Evolutionary conservation across 2,888 invertebrate genomes (phyloP), one percentile per base, ranked within the genome.

Genomic region (Germaria angustata): DNA sequence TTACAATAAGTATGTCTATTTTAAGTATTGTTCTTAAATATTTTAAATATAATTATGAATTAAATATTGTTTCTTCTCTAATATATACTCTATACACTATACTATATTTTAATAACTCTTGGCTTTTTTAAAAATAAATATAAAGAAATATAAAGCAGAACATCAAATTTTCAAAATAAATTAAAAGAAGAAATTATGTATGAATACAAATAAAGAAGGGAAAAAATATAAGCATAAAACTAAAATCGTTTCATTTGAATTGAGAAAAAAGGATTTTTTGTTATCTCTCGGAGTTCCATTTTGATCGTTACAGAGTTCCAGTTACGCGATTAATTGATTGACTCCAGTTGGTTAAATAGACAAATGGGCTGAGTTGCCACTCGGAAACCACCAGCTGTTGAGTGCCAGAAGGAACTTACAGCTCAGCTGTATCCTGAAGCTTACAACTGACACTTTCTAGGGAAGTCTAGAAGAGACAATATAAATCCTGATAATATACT

Each of bases 151-250:
- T 75, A 46, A 79, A 57, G 72, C 57, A 72, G 41, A 71, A 61
- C 36, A 57, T 55, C 20, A 41, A 65, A 78, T 77, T 68, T 68
- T 68, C 59, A 68, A 69, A 41, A 73, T 61, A 61, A 81, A 61
- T 36, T 20, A 68, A 36, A 44, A 71, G 66, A 13, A 65, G 53
- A 49, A 49, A 82, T 71, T 71, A 75, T 79, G 79, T 82, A 79
- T 69, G 78, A 82, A 81, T 78, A 78, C 55, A 77, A 81, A 36
- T 36, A 75, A 69, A 76, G 28, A 53, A 72, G 28, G 28, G 6
- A 75, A 79, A 81, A 75, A 75, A 20, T 75, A 79, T 79, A 75
- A 79, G 79, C 82, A 75, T 39, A 77, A 59, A 51, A 63, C 1
- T 34, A 55, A 63, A 44, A n/a, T 32, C 36, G 55, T 81, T 55